Percentiles rank a stretch among this genome's conserved stretches.
Conservation (phyloP, 2,113 vertebrate species). For the Calyptommatus sinebrachiatus region DNA sequence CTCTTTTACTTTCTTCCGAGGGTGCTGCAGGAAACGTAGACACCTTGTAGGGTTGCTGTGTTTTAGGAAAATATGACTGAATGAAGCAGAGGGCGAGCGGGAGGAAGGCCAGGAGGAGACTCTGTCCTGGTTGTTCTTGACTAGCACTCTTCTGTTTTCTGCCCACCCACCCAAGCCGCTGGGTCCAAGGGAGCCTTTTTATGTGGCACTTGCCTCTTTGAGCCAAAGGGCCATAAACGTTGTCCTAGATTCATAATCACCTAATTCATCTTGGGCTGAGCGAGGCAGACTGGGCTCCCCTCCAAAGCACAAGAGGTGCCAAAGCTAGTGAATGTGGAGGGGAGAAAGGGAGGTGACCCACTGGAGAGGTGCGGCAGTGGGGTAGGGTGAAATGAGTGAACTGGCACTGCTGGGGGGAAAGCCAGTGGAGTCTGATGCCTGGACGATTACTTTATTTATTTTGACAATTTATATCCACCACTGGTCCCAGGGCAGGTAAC, state of each 20-base stretch:
- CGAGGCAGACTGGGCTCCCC: not conserved
- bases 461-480: too few species aligned
- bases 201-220: not conserved
- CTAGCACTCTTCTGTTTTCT: not conserved
- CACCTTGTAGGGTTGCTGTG: not conserved
- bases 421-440: too few species aligned
- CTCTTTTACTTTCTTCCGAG: too few species aligned
- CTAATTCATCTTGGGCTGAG: conserved; percentile 2
- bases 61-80: not conserved
- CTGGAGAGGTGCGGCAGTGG: not conserved
- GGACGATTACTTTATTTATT: too few species aligned
- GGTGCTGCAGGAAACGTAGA: not conserved
- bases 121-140: not conserved
- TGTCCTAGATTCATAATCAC: conserved; percentile 20
- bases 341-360: not conserved
- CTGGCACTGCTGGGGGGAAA: not conserved
- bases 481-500: too few species aligned
- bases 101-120: too few species aligned
- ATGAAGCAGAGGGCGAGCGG: not conserved
- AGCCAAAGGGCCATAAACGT: not conserved
- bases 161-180: not conserved
- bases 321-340: not conserved
- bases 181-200: not conserved
- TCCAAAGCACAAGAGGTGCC: not conserved
- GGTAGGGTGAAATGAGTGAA: too few species aligned